phyloP scores from a whole-genome alignment of 2,888 invertebrate species.

The Stenodema calcarata region DNA sequence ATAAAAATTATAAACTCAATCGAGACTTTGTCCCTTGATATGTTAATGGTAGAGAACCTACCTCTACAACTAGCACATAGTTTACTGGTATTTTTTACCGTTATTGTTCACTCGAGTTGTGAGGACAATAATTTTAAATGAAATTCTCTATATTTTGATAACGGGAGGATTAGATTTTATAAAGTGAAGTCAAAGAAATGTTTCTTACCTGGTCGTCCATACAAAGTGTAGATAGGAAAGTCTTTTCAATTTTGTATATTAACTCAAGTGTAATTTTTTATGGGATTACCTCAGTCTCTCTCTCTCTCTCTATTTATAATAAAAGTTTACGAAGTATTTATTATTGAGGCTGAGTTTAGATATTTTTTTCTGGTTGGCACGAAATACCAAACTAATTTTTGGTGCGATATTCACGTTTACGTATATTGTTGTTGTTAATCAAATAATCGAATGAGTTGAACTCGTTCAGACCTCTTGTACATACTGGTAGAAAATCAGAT shows the following conservation, averaged over 20 bases:
- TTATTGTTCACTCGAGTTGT: constrained; percentile 36
- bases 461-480: too few species aligned
- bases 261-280: neutral
- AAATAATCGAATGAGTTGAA: too few species aligned
- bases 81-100: neutral
- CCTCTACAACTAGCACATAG: neutral
- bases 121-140: constrained; percentile 44
- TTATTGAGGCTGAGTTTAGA: too few species aligned
- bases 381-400: too few species aligned
- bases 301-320: neutral
- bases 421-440: neutral
- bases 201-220: constrained; percentile 40
- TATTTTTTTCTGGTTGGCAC: too few species aligned
- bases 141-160: constrained; percentile 33
- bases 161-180: constrained; percentile 33
- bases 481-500: too few species aligned
- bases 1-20: neutral
- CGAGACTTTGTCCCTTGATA: neutral
- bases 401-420: too few species aligned
- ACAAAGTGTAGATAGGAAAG: constrained; percentile 3
- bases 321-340: too few species aligned
- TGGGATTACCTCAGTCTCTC: neutral
- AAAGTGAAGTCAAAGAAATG: neutral
- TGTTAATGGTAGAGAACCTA: neutral
- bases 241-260: constrained; percentile 13